These are phyloP conservation scores for Lophius americanus DNA, from an alignment of 2,797 vertebrate species.

Conservation along the genomic window DNA sequence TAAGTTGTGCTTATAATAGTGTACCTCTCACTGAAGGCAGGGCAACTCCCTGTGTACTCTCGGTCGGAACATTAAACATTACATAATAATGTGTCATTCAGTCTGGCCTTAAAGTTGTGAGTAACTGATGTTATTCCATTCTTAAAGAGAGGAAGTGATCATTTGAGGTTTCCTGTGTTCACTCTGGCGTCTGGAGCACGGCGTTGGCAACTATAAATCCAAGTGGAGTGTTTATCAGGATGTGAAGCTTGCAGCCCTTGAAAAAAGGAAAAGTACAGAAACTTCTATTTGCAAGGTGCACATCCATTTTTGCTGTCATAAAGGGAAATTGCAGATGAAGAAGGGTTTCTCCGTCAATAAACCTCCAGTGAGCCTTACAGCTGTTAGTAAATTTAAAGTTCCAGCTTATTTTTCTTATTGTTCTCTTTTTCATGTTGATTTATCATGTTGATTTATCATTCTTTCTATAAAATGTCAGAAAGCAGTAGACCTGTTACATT, in stretches of 20 bases:
- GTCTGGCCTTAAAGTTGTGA: constrained; percentile 50
- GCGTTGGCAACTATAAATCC: constrained; percentile 16
- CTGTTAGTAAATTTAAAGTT: background rate
- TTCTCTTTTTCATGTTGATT: background rate
- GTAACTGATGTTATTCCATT: constrained; percentile 72
- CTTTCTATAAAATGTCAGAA: background rate
- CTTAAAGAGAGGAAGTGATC: constrained; percentile 72
- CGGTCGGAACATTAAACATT: constrained; percentile 45
- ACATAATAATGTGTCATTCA: constrained; percentile 54
- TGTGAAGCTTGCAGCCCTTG: constrained; percentile 19
- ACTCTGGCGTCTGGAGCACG: constrained; percentile 33
- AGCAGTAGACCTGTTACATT: no score
- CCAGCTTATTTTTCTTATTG: background rate
- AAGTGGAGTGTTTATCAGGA: constrained; percentile 42
- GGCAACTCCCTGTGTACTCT: constrained; percentile 48
- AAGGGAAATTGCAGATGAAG: background rate
- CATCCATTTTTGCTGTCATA: background rate
- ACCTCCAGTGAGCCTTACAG: background rate
- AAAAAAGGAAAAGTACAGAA: background rate
- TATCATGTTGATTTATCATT: background rate
- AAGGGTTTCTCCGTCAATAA: background rate
- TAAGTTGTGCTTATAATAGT: background rate
- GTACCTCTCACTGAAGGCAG: background rate
- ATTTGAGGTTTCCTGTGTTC: constrained; percentile 71
- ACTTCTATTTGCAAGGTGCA: background rate